Conservation (phyloP, 1,140 invertebrate species). For the Armadillidium nasatum region DNA sequence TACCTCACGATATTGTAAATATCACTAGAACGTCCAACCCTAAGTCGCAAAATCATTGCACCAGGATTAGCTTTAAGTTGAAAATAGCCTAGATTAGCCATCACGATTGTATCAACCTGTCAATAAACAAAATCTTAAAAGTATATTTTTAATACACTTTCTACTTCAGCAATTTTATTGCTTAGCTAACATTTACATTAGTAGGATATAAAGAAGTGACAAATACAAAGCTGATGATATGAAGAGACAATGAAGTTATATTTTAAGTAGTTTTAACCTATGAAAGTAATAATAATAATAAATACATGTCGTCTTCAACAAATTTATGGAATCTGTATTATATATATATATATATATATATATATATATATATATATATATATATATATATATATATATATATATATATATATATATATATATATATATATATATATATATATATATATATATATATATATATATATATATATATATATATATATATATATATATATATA, state of each 20-base stretch:
- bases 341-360: conserved; percentile 46
- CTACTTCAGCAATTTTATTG: no score
- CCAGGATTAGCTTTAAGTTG: conserved; percentile 97
- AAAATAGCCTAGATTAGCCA: conserved; percentile 98
- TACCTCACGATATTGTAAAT: conserved; percentile 69
- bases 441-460: conserved; percentile 24
- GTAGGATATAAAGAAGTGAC: no score
- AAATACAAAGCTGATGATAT: no score
- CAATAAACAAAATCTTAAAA: conserved; percentile 45
- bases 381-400: not conserved
- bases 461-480: conserved; percentile 22
- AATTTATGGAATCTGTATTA: no score
- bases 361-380: not conserved
- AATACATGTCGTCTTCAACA: no score
- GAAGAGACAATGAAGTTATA: no score
- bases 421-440: conserved; percentile 57
- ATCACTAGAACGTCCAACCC: conserved; percentile 88
- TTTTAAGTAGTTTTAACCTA: no score
- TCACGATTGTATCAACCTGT: conserved; percentile 91
- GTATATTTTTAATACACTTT: no score
- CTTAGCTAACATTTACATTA: no score
- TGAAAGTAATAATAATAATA: no score
- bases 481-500: conserved; percentile 24
- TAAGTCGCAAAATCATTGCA: conserved; percentile 76
- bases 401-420: conserved; percentile 7